Evolutionary conservation across 1,140 invertebrate genomes (phyloP), one percentile per base, ranked within the genome.

Genomic region (Conus betulinus): DNA sequence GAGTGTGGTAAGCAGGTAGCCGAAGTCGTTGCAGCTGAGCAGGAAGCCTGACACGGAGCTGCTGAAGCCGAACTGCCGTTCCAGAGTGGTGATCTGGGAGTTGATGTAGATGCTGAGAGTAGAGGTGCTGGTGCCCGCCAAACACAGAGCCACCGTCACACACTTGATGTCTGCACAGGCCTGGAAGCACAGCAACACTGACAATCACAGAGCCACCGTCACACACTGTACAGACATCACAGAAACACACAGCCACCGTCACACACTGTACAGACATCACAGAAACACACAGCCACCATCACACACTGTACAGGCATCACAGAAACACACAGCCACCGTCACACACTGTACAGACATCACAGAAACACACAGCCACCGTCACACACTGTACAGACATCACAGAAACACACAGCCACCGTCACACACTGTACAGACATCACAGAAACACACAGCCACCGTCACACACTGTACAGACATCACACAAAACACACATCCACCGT

Each of bases 21-120:
- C 93, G 7, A 94, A 90, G 85, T 94, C 94, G 88, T 94, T 94
- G 81, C 92, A 92, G 86, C 91, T 92, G 89, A 94, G 88, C 1
- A 95, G 52, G 60, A 94, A 89, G 7, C 94, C 94, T 55, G 88
- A 92, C 27, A 94, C 88, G 23, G 91, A 79, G 71, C 93, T 94
- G 78, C 90, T 90, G 53, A 95, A 93, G 51, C 93, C 93, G 88
- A 94, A 94, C 78, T 92, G 90, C 85, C 91, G 90, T 82, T 94
- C 93, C 13, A 94, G 55, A 17, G 92, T 93, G 10, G 93, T 93
- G 52, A 94, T 90, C 88, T 93, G 92, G 7, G 53, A 88, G 87
- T 63, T 88, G 81, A 92, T 87, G 79, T 92, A 92, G 0, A 92
- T 86, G n/a, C 53, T 84, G 20, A 93, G 60, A 10, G 93, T 90